phyloP scores from a whole-genome alignment of 2,797 vertebrate species.

The Gambelia wislizenii region DNA sequence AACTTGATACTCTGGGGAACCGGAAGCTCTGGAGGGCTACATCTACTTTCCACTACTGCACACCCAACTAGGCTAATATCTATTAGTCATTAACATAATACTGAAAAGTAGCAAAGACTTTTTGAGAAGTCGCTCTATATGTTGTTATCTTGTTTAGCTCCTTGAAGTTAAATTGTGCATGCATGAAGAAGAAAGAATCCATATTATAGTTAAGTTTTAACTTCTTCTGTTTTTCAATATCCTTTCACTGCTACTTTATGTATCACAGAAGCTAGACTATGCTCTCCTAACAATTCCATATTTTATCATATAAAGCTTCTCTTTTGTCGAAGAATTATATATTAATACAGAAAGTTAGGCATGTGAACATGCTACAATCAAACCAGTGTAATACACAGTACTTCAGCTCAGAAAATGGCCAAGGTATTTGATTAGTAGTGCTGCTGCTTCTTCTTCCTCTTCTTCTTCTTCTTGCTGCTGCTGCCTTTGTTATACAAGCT shows the following conservation, averaged over 20 bases:
- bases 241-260: neutral
- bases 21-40: too few relatives aligned
- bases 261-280: neutral
- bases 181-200: neutral
- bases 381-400: neutral
- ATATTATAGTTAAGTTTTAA: neutral
- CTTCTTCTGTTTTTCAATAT: neutral
- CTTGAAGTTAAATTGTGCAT: neutral
- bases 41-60: too few relatives aligned
- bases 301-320: neutral
- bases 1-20: too few relatives aligned
- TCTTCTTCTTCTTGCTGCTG: neutral
- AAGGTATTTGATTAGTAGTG: slow-evolving; percentile 9
- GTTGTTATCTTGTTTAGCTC: neutral
- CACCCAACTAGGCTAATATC: too few relatives aligned
- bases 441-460: too few relatives aligned
- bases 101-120: neutral
- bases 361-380: neutral
- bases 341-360: neutral
- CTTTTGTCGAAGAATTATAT: neutral
- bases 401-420: neutral
- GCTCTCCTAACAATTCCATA: neutral
- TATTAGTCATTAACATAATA: neutral
- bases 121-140: neutral
- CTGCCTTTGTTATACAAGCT: neutral